Conservation (phyloP, 2,797 vertebrate species). For the Pseudopleuronectes americanus region DNA sequence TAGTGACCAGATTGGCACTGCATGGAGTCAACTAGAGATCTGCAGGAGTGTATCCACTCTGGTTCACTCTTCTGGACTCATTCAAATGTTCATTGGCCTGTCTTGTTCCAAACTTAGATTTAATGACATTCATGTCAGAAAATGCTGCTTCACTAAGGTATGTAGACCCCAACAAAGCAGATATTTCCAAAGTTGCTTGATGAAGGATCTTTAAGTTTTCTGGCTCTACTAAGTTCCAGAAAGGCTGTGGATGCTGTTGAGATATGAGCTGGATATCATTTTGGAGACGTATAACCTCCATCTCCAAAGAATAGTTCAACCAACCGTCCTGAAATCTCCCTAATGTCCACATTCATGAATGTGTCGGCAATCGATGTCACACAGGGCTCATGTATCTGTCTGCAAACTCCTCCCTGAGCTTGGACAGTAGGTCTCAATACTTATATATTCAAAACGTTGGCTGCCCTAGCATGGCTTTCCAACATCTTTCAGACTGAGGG, state of each 20-base stretch:
- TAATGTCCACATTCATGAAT: neutral
- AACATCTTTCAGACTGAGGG: neutral
- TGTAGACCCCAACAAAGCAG: neutral
- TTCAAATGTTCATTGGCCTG: neutral
- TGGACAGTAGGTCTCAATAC: neutral
- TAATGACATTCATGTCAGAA: too few relatives aligned
- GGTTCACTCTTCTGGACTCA: too few relatives aligned
- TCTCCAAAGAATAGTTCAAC: constrained; percentile 6
- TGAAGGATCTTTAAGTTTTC: too few relatives aligned
- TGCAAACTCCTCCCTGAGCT: neutral
- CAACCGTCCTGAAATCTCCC: neutral
- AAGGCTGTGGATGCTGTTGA: too few relatives aligned
- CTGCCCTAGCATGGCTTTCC: neutral
- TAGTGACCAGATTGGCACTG: neutral
- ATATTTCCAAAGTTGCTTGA: too few relatives aligned
- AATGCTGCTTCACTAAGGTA: neutral
- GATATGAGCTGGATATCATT: neutral
- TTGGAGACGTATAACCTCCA: neutral
- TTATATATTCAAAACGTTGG: neutral
- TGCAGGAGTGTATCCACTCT: neutral
- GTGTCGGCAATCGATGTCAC: neutral
- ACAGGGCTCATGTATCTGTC: neutral
- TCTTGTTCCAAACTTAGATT: neutral
- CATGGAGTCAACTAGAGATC: neutral
- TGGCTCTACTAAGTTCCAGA: too few relatives aligned